Base-by-base conservation (phyloP, 2,797 vertebrate genomes). In the Pseudochirops corinnae region DNA sequence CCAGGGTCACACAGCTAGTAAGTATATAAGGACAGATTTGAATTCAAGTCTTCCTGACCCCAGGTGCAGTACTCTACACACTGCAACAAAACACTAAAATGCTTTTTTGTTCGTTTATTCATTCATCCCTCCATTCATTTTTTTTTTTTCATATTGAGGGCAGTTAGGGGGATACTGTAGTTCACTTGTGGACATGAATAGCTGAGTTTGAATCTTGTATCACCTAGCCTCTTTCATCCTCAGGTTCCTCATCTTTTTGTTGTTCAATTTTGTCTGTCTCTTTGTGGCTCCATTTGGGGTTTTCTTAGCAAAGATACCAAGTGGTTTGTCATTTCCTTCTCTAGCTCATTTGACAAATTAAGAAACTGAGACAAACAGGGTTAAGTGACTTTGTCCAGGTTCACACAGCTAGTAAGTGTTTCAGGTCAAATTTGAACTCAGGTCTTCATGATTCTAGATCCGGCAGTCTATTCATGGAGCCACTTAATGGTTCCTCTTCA, bases 21-120 rank as follows among this genome's bases (percentile, higher is more conserved):
- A 33, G 1, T 6, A 2, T 67, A 33, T 67, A 14, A 67, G 62
- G 33, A 33, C 0, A 62, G 4, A 16, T 67, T 67, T n/a, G n/a
- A 62, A n/a, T 67, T 67, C 1, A 67, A 5, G 33, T 67, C 62
- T 67, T 16, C 1, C 14, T 67, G 33, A n/a, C 5, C 5, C 33
- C 33, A n/a, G 33, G 13, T 0, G 5, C 5, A 1, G 1, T n/a
- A 67, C 14, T 67, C 4, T n/a, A 16, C n/a, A 11, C 14, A n/a
- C 33, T 67, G 33, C 33, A n/a, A 16, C 33, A 67, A 67, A 67
- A n/a, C 16, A 39, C 18, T 39, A 74, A 39, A 74, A 39, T 39
- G 2, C 5, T 6, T 74, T 67, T 74, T 74, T n/a, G 53, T 53
- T 55, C 1, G 39, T 39, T 67, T 12, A 67, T n/a, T 67, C 62